A percentile compares a stretch with the other conserved stretches of the same genome.
Conservation (phyloP, 2,113 vertebrate genomes). For the Lanius ludovicianus region DNA sequence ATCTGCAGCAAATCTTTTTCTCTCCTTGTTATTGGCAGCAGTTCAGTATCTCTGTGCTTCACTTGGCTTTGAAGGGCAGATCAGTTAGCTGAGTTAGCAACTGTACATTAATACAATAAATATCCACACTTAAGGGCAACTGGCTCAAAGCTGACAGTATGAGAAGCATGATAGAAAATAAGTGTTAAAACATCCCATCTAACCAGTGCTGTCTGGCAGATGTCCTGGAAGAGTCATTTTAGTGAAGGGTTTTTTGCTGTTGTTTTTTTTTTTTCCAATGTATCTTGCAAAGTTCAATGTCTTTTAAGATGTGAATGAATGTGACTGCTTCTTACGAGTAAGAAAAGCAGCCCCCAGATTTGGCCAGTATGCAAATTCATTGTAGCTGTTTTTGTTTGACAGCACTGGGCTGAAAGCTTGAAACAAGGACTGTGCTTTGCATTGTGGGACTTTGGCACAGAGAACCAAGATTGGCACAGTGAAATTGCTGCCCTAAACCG, state of each 20-base stretch:
- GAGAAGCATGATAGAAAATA: neutral
- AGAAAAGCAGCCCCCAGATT: neutral
- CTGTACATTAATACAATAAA: neutral
- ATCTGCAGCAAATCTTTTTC: neutral
- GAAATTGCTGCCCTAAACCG: neutral
- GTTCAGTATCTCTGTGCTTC: neutral
- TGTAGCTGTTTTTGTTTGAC: neutral
- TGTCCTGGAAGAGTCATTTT: neutral
- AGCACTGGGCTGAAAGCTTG: neutral
- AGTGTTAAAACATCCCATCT: neutral
- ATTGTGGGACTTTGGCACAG: neutral
- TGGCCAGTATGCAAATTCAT: neutral
- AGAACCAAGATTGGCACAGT: neutral
- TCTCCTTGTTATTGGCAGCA: neutral
- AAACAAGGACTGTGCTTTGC: neutral
- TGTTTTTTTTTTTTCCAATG: neutral
- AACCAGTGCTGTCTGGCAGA: neutral
- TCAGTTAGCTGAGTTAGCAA: constrained; percentile 12
- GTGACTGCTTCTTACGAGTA: neutral
- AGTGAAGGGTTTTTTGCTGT: neutral
- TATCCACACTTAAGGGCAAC: neutral
- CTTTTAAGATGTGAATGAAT: neutral
- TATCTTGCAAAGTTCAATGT: neutral
- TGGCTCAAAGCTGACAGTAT: neutral
- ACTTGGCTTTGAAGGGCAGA: neutral